A percentile compares a stretch with the other conserved stretches of the same genome.
These are phyloP conservation scores for Mixornis gularis DNA, from an alignment of 2,113 vertebrate species.

Conservation along the genomic window DNA sequence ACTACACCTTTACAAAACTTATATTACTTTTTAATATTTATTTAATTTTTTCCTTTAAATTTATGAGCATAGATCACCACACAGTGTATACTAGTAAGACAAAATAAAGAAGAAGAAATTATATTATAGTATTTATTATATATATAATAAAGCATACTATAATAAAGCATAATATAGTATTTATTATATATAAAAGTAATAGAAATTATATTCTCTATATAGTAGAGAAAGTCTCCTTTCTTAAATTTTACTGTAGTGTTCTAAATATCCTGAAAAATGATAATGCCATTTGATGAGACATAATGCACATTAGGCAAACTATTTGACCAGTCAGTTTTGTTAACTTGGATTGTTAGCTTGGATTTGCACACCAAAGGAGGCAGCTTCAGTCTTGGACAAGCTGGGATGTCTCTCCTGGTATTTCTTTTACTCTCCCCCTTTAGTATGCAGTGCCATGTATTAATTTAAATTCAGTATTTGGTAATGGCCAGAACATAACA, in stretches of 20 bases:
- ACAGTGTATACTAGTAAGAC: not conserved
- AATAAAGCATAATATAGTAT: too few relatives aligned
- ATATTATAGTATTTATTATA: too few relatives aligned
- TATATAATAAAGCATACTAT: too few relatives aligned
- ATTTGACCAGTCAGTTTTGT: not conserved
- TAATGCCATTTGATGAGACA: not conserved
- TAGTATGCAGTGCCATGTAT: not conserved
- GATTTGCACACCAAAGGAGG: not conserved
- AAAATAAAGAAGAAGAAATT: not conserved
- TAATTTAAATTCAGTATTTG: conserved; percentile 39
- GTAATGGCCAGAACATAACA: not conserved
- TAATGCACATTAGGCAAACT: not conserved
- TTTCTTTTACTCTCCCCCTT: not conserved
- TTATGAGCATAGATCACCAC: not conserved
- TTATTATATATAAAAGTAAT: not conserved
- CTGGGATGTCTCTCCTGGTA: not conserved
- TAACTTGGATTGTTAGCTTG: not conserved
- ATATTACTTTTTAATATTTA: not conserved
- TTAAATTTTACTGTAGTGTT: not conserved
- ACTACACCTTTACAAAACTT: not conserved
- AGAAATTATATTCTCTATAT: not conserved
- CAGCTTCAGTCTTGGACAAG: not conserved
- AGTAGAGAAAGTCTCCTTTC: not conserved
- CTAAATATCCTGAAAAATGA: not conserved
- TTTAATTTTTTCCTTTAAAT: not conserved